Base-by-base conservation (phyloP, 35 echinoderm and acorn worm species). In the Patiria miniata region DNA sequence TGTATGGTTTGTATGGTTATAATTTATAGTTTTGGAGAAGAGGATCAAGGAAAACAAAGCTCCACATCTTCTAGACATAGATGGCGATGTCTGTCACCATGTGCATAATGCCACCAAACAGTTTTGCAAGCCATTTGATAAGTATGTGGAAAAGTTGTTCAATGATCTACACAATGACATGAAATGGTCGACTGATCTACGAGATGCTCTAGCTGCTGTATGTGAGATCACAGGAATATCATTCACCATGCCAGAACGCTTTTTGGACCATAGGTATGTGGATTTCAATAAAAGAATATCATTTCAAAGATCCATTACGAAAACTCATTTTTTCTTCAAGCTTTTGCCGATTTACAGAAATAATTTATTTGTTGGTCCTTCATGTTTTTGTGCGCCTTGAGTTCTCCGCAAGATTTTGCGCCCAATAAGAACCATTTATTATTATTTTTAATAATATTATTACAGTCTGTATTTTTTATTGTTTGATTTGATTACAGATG, bases 1-100 rank as follows among this genome's bases (percentile, higher is more conserved):
- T n/a, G n/a, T n/a, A n/a, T n/a, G n/a, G n/a, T n/a, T n/a, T n/a
- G n/a, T n/a, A n/a, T n/a, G n/a, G n/a, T n/a, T n/a, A n/a, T n/a
- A n/a, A n/a, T n/a, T n/a, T n/a, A n/a, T n/a, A n/a, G 89, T 81
- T 17, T 86, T 91, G 85, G 89, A 91, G 78, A 85, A 58, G 33
- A 77, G 28, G 36, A 22, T 91, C 37, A 56, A 69, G 10, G 82
- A 90, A 19, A n/a, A n/a, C n/a, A 47, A 61, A 16, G 81, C 61
- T 40, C 81, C 89, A 15, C 52, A 91, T 51, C 65, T 91, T 26
- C 61, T 85, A 51, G 89, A 91, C 68, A 86, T 91, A 30, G 89
- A 85, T 77, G 89, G 89, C 26, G 89, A 91, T 51, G 40, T 91
- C 18, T 91, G 89, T 69, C 82, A 91, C 52, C 82, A 79, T 77